Conservation (phyloP, 2,888 invertebrate species). For the Oxytorus armatus region DNA sequence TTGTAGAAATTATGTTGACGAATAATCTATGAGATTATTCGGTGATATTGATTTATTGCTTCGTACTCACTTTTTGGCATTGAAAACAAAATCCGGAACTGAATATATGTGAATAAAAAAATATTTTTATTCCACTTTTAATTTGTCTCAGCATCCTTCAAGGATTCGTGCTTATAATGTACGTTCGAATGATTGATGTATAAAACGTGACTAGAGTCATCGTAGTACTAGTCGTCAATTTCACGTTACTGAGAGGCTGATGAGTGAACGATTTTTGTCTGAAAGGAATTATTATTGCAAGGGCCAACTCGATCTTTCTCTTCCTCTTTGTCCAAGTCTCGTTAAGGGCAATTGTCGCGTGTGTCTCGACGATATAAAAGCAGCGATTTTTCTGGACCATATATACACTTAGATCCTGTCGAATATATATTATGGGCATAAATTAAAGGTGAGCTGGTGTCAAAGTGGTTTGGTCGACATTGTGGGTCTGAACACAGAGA, state of each 20-base stretch:
- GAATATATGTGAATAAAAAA: not conserved
- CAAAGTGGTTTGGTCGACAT: constrained; percentile 26
- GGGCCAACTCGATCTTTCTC: not conserved
- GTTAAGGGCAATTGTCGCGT: constrained; percentile 17
- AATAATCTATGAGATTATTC: too few species aligned
- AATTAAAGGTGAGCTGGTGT: constrained; percentile 17
- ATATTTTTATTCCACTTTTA: not conserved
- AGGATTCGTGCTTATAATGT: constrained; percentile 5
- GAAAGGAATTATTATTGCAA: constrained; percentile 10
- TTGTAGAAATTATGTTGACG: too few species aligned
- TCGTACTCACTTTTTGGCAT: too few species aligned
- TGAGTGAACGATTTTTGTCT: constrained; percentile 11
- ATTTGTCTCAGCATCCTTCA: too few species aligned
- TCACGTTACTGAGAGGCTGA: too few species aligned
- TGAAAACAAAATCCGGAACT: not conserved
- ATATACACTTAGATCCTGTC: not conserved
- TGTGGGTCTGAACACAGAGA: constrained; percentile 1
- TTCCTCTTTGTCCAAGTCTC: not conserved
- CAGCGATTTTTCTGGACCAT: constrained; percentile 40
- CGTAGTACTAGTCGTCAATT: not conserved
- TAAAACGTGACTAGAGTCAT: not conserved
- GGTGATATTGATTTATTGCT: too few species aligned
- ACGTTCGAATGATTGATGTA: constrained; percentile 34
- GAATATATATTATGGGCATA: constrained; percentile 1
- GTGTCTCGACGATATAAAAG: constrained; percentile 26